Base-by-base conservation (phyloP, 2,797 vertebrate species). In the Emydoidea blandingii region DNA sequence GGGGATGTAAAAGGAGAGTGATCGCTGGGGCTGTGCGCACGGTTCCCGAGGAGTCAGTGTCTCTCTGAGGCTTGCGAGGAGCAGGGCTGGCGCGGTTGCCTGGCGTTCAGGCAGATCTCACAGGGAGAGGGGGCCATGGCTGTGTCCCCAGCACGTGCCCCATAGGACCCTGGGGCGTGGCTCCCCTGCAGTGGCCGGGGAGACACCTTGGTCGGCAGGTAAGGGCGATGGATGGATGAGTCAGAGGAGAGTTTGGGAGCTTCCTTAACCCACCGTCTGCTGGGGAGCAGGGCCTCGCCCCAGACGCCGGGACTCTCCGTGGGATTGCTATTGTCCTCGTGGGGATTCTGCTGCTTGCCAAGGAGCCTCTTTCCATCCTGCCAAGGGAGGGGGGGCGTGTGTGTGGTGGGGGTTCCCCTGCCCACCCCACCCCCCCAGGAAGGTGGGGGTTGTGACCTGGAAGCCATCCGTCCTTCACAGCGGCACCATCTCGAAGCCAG, bases 201-300 rank as follows among this genome's bases (percentile, higher is more conserved):
- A 86, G 62, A 31, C 83, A 1, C 54, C 86, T 44, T 85, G 72
- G 84, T 90, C 12, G 65, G 92, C 94, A 47, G 95, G 91, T 10
- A 37, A 85, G 78, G 83, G 68, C 82, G 94, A 83, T 92, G 96
- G 94, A 96, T 94, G 97, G 81, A 97, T 95, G 96, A 97, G 94
- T 96, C 89, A 87, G 53, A 95, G 94, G 90, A 79, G 94, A 57
- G 90, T 90, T 27, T 84, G 57, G 3, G 54, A 80, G 84, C 31
- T 92, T 87, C 84, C 76, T 91, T 76, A 87, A 94, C 88, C 87
- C 94, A 41, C 88, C 21, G 29, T 5, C 90, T 94, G 91, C 92
- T 96, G 4, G 47, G 56, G 90, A 56, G 91, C 92, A 93, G 96
- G 92, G 81, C 90, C 96, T 47, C 21, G 14, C 79, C 56, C 78